Base-by-base conservation (phyloP, 2,888 invertebrate genomes). In the Hypomecis atomaria region DNA sequence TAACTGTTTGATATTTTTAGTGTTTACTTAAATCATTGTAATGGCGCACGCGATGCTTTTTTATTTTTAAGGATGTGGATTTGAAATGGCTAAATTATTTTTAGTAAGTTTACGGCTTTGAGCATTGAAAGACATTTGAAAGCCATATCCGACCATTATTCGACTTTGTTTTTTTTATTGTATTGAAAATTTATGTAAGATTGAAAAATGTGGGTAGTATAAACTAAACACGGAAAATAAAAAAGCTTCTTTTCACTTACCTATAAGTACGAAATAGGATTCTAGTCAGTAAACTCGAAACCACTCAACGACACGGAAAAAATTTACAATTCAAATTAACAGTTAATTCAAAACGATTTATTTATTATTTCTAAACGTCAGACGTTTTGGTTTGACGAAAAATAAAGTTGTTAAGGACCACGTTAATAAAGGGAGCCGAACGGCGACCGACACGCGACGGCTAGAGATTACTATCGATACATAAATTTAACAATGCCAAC, bases 391-490 rank as follows among this genome's bases (percentile, higher is more conserved):
- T 83, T 83, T 82, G 83, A 83, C 81, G 81, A 87, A 87, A 84
- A 86, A 90, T 90, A 86, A 86, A 89, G 89, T 89, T 87, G 89
- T 90, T 87, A 84, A 79, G 78, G 79, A 79, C 73, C 78, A 70
- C 72, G 73, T 73, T 78, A 77, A 81, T 81, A 77, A 81, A 83
- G 82, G 81, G 78, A 71, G 64, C 60, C 63, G 74, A 76, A 80
- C 80, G 78, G 80, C 80, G 74, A 72, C 74, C 74, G 75, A 78
- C 89, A 90, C 89, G 88, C 88, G 86, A 89, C 82, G 79, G 80
- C 78, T 74, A 73, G 75, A 78, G 88, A 89, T 89, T 81, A 78
- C 82, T 84, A 89, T 88, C 88, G 74, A 79, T 77, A 82, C 88
- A 65, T 65, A 80, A 84, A 83, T 76, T 79, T 81, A 81, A 73